Evolutionary conservation across 2,797 vertebrate species (phyloP).

Genomic region (Alfaro cultratus): DNA sequence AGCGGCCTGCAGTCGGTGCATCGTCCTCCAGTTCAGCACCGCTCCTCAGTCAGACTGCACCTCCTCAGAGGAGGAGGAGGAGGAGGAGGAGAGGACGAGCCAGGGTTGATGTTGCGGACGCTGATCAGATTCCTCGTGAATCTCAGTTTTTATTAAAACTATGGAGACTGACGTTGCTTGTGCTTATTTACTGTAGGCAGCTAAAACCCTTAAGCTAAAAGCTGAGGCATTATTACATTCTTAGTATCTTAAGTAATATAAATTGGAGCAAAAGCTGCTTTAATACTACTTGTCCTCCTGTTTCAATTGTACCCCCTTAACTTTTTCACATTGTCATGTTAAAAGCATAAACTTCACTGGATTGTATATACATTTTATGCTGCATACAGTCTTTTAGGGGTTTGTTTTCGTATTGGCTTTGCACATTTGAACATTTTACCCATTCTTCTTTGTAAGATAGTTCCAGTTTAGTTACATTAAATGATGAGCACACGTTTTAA

Average conservation of each 20-base stretch:
- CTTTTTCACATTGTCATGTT: not conserved
- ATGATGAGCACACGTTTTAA: not conserved
- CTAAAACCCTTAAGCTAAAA: not conserved
- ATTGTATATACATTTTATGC: not conserved
- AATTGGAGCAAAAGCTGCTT: not conserved
- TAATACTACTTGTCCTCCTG: not conserved
- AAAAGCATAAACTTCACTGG: not conserved
- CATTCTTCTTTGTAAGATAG: not conserved
- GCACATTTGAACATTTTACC: not conserved
- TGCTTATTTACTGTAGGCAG: not conserved
- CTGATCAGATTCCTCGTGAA: not conserved
- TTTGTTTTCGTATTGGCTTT: not conserved
- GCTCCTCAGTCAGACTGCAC: slow-evolving; percentile 23
- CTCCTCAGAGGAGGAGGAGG: slow-evolving; percentile 13
- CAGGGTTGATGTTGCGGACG: slow-evolving; percentile 25
- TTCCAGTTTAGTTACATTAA: not conserved
- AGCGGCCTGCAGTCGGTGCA: slow-evolving; percentile 26
- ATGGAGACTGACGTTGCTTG: slow-evolving; percentile 1
- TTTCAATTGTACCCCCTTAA: not conserved
- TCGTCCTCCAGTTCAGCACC: slow-evolving; percentile 19
- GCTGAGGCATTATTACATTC: not conserved
- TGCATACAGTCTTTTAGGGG: not conserved
- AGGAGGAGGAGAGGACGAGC: not conserved
- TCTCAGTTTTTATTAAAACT: not conserved
- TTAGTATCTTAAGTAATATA: not conserved